Conservation (phyloP, 2,888 invertebrate species). For the Melitaea athalia region DNA sequence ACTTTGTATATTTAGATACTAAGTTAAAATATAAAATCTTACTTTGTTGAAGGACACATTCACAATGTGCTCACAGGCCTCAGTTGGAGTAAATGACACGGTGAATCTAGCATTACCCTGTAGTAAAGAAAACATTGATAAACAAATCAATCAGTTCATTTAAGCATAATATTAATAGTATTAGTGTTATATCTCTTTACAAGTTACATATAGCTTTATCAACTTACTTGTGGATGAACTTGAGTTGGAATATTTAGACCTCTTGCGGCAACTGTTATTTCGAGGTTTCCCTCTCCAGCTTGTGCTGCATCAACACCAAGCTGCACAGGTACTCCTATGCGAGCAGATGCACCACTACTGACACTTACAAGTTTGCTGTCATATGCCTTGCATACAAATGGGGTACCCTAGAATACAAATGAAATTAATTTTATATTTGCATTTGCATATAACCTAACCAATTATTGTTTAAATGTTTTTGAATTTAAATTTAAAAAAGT, state of each 20-base stretch:
- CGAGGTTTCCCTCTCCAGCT: constrained; percentile 98
- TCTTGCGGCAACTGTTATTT: constrained; percentile 97
- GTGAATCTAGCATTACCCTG: constrained; percentile 89
- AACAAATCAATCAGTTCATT: not conserved
- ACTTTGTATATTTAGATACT: not conserved
- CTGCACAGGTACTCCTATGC: constrained; percentile 94
- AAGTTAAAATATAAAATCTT: constrained; percentile 50
- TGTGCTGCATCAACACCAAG: constrained; percentile 97
- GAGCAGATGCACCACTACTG: constrained; percentile 86
- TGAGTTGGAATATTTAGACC: constrained; percentile 97
- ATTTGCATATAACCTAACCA: not conserved
- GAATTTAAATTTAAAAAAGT: too few species aligned
- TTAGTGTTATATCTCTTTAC: too few species aligned
- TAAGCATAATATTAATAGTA: not conserved
- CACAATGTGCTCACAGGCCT: constrained; percentile 96
- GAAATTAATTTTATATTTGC: not conserved
- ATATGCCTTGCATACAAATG: constrained; percentile 95
- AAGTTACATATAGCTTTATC: not conserved
- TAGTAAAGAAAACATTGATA: constrained; percentile 41
- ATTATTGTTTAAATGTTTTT: too few species aligned
- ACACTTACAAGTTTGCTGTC: constrained; percentile 94
- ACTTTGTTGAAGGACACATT: constrained; percentile 99
- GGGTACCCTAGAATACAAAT: constrained; percentile 84
- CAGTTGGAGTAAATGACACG: constrained; percentile 97
- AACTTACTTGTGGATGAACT: constrained; percentile 93